Conservation (phyloP, 2,888 invertebrate species). For the Sinelater perroti region DNA sequence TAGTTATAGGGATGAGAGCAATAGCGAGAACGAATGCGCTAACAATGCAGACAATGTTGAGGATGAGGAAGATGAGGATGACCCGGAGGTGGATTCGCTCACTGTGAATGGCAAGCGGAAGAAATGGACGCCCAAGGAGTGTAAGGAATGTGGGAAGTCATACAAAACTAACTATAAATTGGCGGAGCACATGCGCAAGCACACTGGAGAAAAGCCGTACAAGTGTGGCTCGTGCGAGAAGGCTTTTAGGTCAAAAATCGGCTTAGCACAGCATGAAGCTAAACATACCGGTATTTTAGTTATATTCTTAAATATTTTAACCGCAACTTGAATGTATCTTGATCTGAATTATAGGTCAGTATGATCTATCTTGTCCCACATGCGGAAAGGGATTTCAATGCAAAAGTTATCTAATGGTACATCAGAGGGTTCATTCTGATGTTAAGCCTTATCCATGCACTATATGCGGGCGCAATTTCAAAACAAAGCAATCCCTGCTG, state of each 20-base stretch:
- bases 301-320: neutral
- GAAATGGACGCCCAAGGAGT: conserved; percentile 62
- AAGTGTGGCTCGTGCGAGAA: conserved; percentile 67
- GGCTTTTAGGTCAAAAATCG: conserved; percentile 69
- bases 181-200: conserved; percentile 68
- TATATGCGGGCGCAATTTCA: conserved; percentile 67
- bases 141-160: conserved; percentile 66
- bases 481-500: conserved; percentile 67
- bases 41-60: conserved; percentile 44
- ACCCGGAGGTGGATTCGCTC: conserved; percentile 24
- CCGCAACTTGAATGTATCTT: neutral
- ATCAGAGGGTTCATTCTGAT: conserved; percentile 69
- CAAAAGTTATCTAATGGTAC: conserved; percentile 68
- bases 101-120: conserved; percentile 48
- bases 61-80: conserved; percentile 42
- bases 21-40: conserved; percentile 44
- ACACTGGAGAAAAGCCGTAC: conserved; percentile 69
- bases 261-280: conserved; percentile 68
- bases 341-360: conserved; percentile 58
- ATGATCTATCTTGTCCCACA: conserved; percentile 66
- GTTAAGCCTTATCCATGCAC: conserved; percentile 67
- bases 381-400: conserved; percentile 71
- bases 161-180: conserved; percentile 69
- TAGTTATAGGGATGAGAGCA: conserved; percentile 23
- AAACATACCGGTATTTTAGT: conserved; percentile 63